These are phyloP conservation scores for Orthonychiurus folsomi DNA, from an alignment of 2,888 invertebrate genomes.

Conservation along the genomic window DNA sequence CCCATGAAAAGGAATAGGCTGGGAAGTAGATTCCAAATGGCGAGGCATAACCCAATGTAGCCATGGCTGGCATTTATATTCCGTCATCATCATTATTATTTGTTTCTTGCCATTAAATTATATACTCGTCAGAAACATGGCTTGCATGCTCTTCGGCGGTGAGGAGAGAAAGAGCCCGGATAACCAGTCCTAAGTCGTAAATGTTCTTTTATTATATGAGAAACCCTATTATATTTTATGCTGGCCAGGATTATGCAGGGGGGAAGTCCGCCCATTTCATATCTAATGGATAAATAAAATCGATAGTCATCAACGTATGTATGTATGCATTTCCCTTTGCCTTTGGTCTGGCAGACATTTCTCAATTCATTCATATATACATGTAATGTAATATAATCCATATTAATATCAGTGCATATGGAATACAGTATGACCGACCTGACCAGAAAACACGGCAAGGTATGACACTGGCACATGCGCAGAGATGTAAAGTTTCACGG, in stretches of 20 bases:
- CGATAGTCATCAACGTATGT: not conserved
- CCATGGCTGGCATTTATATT: not conserved
- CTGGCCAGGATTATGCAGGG: not conserved
- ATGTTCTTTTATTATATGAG: not conserved
- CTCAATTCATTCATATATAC: too few relatives aligned
- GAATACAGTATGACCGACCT: too few relatives aligned
- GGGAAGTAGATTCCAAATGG: not conserved
- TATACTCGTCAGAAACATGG: not conserved
- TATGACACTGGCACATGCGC: too few relatives aligned
- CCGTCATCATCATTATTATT: constrained; percentile 1
- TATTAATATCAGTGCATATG: too few relatives aligned
- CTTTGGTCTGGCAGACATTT: too few relatives aligned
- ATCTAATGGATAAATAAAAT: not conserved
- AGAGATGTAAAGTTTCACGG: too few relatives aligned
- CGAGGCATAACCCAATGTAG: not conserved
- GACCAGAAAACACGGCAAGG: too few relatives aligned
- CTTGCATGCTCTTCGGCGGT: not conserved
- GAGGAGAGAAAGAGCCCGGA: too few relatives aligned
- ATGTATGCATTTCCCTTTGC: not conserved
- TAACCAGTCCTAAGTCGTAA: not conserved
- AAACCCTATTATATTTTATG: not conserved
- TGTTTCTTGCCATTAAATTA: not conserved
- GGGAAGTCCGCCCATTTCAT: not conserved
- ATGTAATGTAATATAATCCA: too few relatives aligned
- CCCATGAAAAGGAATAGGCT: not conserved